A percentile compares a stretch with the other conserved stretches of the same genome.
Evolutionary conservation across 2,797 vertebrate genomes (phyloP).

Genomic region (Loris lydekkerianus): DNA sequence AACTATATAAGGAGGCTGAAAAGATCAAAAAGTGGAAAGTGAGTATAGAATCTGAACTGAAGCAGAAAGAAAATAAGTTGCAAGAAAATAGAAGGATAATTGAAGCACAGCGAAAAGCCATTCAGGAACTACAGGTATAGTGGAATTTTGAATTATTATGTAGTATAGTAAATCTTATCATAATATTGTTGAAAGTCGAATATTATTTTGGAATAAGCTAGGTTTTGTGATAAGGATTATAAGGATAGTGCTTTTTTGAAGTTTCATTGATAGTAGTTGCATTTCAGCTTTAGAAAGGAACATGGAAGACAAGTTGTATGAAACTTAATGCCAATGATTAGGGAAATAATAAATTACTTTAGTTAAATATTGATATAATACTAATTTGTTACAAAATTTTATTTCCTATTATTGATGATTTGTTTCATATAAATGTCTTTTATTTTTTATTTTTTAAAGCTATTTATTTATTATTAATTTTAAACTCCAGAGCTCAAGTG

Average conservation of each 20-base stretch:
- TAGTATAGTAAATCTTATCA: constrained; percentile 52
- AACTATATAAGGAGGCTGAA: constrained; percentile 95
- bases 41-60: constrained; percentile 91
- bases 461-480: neutral
- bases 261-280: neutral
- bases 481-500: neutral
- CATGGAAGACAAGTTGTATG: constrained; percentile 25
- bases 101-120: constrained; percentile 95
- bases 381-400: constrained; percentile 49
- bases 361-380: constrained; percentile 43
- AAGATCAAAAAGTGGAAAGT: constrained; percentile 96
- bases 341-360: constrained; percentile 61
- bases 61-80: constrained; percentile 93
- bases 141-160: constrained; percentile 20
- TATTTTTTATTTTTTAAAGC: neutral
- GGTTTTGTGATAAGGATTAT: constrained; percentile 52
- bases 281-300: constrained; percentile 56
- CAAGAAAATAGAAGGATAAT: constrained; percentile 94
- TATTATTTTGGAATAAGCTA: constrained; percentile 48
- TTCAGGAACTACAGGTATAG: constrained; percentile 95
- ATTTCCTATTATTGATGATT: constrained; percentile 47
- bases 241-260: constrained; percentile 50
- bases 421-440: constrained; percentile 38
- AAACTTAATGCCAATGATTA: constrained; percentile 54
- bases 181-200: constrained; percentile 42